phyloP scores from a whole-genome alignment of 1,140 invertebrate genomes.

The Hyles vespertilio region DNA sequence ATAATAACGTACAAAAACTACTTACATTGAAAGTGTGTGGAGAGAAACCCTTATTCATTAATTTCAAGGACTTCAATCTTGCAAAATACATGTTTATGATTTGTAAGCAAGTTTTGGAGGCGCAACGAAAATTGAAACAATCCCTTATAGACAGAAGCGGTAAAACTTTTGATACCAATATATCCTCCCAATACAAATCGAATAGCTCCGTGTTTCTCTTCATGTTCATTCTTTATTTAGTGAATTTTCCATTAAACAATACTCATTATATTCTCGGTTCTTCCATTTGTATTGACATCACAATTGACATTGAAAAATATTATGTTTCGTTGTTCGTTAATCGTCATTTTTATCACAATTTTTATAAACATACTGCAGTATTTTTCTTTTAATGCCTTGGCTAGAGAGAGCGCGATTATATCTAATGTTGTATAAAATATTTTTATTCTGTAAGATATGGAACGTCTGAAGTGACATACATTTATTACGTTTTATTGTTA shows the following conservation, averaged over 20 bases:
- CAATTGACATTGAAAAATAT: slow-evolving; percentile 5
- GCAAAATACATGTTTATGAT: slow-evolving; percentile 69
- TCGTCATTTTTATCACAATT: no score
- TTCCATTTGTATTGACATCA: background rate
- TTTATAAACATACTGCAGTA: no score
- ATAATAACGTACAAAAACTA: slow-evolving; percentile 1
- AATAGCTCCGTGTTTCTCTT: slow-evolving; percentile 70
- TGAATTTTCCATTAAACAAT: background rate
- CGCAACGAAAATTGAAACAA: slow-evolving; percentile 76
- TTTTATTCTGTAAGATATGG: no score
- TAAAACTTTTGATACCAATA: slow-evolving; percentile 73
- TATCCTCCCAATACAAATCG: slow-evolving; percentile 78
- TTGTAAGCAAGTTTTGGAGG: slow-evolving; percentile 68
- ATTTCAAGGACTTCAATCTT: slow-evolving; percentile 58
- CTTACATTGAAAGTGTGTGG: slow-evolving; percentile 62
- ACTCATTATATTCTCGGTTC: background rate
- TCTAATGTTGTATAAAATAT: no score
- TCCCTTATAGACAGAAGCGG: slow-evolving; percentile 70
- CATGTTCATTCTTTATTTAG: slow-evolving; percentile 37
- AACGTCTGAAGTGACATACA: no score
- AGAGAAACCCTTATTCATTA: slow-evolving; percentile 65
- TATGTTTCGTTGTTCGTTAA: background rate
- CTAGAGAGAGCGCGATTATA: no score
- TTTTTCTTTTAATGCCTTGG: no score
- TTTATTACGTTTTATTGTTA: no score